Conservation (phyloP, 2,888 invertebrate genomes). For the Amiota mariae region DNA sequence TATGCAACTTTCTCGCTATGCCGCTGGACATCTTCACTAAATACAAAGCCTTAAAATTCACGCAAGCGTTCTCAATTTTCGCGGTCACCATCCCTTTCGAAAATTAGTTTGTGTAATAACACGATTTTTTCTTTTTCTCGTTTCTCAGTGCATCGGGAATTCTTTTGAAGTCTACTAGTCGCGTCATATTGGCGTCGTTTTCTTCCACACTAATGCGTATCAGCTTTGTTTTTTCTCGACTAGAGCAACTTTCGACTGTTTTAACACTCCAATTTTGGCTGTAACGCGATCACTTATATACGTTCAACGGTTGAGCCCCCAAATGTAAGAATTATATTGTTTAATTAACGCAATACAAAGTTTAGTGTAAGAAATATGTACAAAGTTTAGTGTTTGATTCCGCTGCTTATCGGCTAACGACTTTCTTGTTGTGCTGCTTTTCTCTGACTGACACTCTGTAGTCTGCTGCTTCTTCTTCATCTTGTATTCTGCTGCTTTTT, state of each 20-base stretch:
- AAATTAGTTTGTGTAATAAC: conserved; percentile 1
- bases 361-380: neutral
- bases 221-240: too few relatives aligned
- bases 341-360: too few relatives aligned
- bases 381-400: neutral
- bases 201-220: too few relatives aligned
- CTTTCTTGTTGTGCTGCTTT: neutral
- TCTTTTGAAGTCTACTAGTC: neutral
- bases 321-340: conserved; percentile 1
- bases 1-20: neutral
- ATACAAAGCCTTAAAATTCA: neutral
- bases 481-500: too few relatives aligned
- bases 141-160: neutral
- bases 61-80: neutral
- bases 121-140: neutral
- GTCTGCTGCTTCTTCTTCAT: too few relatives aligned
- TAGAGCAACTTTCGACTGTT: too few relatives aligned
- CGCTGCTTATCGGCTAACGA: neutral
- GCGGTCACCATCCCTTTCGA: neutral
- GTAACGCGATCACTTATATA: too few relatives aligned
- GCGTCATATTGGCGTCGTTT: neutral
- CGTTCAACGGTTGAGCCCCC: conserved; percentile 4
- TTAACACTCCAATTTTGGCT: too few relatives aligned
- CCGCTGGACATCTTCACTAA: neutral
- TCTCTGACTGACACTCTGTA: too few relatives aligned